A percentile compares a stretch with the other conserved stretches of the same genome.
Evolutionary conservation across 2,888 invertebrate genomes (phyloP).

Genomic region (Drosophila macrospina): DNA sequence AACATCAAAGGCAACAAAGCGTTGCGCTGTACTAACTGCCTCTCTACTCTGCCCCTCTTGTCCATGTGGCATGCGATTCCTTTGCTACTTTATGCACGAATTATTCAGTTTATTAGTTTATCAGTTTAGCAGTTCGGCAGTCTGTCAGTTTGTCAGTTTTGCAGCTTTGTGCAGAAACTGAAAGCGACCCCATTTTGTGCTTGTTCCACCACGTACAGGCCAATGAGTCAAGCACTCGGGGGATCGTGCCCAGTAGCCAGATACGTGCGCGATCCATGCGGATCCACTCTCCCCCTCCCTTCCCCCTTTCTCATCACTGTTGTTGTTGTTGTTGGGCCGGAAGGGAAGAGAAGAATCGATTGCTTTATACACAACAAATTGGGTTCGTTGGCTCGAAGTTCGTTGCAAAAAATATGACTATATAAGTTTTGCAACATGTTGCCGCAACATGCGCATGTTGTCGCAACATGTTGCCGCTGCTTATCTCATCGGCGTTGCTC

Average conservation of each 20-base stretch:
- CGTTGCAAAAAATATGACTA: constrained; percentile 49
- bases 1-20: constrained; percentile 52
- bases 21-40: not conserved
- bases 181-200: constrained; percentile 53
- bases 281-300: not conserved
- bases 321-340: constrained; percentile 30
- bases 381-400: constrained; percentile 59
- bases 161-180: constrained; percentile 48
- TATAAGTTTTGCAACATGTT: constrained; percentile 77
- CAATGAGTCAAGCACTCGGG: constrained; percentile 49
- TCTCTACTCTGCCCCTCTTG: not conserved
- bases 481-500: constrained; percentile 47
- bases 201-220: constrained; percentile 27
- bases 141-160: not conserved
- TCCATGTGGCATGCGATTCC: constrained; percentile 56
- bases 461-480: constrained; percentile 25
- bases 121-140: too few species aligned
- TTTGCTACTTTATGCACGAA: constrained; percentile 40
- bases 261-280: constrained; percentile 46
- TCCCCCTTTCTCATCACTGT: not conserved
- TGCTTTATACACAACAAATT: constrained; percentile 60
- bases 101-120: constrained; percentile 54
- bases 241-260: constrained; percentile 64
- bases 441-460: constrained; percentile 57
- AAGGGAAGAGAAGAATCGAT: constrained; percentile 63